Conservation (phyloP, 2,888 invertebrate species). For the Seladonia tumulorum region DNA sequence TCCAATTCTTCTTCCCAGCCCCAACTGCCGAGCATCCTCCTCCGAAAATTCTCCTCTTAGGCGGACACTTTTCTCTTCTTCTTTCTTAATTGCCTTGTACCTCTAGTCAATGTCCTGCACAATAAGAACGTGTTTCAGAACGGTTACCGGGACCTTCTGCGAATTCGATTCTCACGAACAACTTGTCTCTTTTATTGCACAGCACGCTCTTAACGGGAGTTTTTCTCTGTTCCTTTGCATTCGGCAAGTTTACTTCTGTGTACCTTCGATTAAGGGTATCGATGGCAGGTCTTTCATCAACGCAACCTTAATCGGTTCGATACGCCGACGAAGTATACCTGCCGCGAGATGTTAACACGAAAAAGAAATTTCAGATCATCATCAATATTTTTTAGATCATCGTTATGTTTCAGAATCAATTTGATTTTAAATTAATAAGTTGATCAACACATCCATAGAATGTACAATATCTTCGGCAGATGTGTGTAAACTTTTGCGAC, state of each 20-base stretch:
- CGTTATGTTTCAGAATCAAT: background rate
- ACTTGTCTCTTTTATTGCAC: slow-evolving; percentile 23
- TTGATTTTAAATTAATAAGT: background rate
- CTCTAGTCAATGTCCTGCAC: slow-evolving; percentile 75
- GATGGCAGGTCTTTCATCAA: background rate
- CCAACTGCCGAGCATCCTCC: slow-evolving; percentile 84
- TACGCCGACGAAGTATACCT: background rate
- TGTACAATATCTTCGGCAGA: background rate
- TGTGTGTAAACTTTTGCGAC: too few relatives aligned
- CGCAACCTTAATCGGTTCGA: background rate
- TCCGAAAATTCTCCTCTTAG: slow-evolving; percentile 79
- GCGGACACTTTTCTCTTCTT: slow-evolving; percentile 77
- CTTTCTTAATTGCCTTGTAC: slow-evolving; percentile 75
- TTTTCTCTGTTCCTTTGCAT: background rate
- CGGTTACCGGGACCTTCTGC: slow-evolving; percentile 14
- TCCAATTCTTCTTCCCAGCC: slow-evolving; percentile 82
- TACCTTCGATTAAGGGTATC: slow-evolving; percentile 13
- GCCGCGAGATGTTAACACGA: background rate
- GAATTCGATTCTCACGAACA: slow-evolving; percentile 26
- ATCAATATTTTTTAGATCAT: background rate
- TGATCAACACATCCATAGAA: background rate
- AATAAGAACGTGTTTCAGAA: slow-evolving; percentile 46
- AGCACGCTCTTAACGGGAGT: slow-evolving; percentile 6
- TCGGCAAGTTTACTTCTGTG: background rate
- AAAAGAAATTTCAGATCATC: background rate